Evolutionary conservation across 2,113 vertebrate genomes (phyloP).

Genomic region (Cryptotis parvus): DNA sequence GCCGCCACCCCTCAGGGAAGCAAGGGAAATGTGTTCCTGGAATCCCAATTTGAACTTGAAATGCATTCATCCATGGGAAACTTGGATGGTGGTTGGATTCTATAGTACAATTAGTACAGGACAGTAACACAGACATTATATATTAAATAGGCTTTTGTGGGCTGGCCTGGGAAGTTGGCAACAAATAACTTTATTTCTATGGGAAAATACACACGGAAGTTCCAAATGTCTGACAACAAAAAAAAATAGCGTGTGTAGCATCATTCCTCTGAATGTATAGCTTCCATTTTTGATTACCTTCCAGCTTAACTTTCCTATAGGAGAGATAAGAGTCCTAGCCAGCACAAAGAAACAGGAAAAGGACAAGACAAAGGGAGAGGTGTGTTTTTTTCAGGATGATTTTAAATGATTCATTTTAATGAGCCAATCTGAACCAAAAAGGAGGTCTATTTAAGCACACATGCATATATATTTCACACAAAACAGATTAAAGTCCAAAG

Average conservation of each 20-base stretch:
- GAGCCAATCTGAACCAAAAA: constrained; percentile 19
- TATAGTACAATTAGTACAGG: constrained; percentile 30
- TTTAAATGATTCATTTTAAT: constrained; percentile 57
- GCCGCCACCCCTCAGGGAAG: not conserved
- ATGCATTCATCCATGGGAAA: constrained; percentile 55
- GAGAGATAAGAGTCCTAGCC: not conserved
- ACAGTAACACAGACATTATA: constrained; percentile 37
- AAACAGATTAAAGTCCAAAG: constrained; percentile 46
- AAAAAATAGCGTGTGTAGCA: constrained; percentile 45
- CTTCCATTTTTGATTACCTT: constrained; percentile 60
- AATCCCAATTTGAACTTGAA: constrained; percentile 59
- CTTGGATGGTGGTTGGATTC: constrained; percentile 13
- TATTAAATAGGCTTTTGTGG: constrained; percentile 62
- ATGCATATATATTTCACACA: not conserved
- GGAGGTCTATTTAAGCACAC: not conserved
- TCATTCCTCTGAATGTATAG: constrained; percentile 45
- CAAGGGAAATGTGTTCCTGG: constrained; percentile 37
- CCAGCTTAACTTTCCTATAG: not conserved
- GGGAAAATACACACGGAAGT: constrained; percentile 64
- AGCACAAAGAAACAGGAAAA: not conserved
- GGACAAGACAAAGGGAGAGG: not conserved
- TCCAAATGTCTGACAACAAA: constrained; percentile 57
- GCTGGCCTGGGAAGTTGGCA: constrained; percentile 63
- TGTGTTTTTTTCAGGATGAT: constrained; percentile 37
- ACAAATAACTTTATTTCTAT: constrained; percentile 52